These are phyloP conservation scores for Meriones psammophilus DNA, from an alignment of 2,797 vertebrate genomes.

Conservation along the genomic window DNA sequence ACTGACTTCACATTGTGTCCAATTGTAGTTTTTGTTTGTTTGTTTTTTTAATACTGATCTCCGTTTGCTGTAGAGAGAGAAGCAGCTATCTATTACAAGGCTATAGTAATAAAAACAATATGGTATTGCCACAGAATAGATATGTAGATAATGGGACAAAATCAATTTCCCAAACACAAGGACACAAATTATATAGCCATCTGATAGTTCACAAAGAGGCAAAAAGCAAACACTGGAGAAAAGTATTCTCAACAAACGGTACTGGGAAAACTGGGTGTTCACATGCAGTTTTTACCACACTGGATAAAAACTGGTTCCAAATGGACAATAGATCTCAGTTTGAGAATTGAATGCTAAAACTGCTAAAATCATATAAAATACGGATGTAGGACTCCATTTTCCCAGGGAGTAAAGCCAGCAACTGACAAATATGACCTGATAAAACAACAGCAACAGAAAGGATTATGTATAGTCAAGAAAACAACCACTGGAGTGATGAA, in stretches of 20 bases:
- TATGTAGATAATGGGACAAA: background rate
- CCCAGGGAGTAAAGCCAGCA: background rate
- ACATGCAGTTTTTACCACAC: background rate
- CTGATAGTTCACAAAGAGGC: background rate
- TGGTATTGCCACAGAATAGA: background rate
- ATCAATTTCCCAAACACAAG: background rate
- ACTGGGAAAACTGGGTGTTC: background rate
- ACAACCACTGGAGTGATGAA: background rate
- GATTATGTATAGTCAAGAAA: background rate
- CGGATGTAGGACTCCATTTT: background rate
- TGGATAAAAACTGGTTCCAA: background rate
- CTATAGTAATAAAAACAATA: background rate
- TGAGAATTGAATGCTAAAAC: background rate
- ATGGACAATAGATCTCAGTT: background rate
- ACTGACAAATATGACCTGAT: background rate
- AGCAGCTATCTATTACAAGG: background rate
- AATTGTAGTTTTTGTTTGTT: background rate
- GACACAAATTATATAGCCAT: background rate
- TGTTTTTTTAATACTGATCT: background rate
- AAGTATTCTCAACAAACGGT: background rate
- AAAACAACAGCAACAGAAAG: background rate
- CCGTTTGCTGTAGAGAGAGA: background rate
- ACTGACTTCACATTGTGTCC: background rate
- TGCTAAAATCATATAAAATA: background rate
- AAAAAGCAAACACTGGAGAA: background rate